Conservation (phyloP, 2,113 vertebrate genomes). For the Cryptotis parvus region DNA sequence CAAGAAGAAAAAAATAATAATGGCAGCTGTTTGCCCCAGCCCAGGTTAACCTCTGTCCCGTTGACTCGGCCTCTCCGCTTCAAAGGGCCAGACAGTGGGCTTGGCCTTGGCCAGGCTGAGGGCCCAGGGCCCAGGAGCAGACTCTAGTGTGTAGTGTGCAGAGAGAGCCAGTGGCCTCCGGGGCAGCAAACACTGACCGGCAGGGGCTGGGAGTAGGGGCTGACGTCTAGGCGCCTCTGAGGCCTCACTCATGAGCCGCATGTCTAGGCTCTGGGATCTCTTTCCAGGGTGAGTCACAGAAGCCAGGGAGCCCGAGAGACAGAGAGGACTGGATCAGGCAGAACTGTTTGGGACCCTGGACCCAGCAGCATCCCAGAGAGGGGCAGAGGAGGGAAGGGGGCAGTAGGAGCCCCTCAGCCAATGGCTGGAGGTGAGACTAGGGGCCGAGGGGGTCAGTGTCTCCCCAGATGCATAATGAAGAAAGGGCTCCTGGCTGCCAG, state of each 20-base stretch:
- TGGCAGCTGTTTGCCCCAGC: not conserved
- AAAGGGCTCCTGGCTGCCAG: not conserved
- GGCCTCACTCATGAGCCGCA: not conserved
- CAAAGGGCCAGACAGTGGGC: not conserved
- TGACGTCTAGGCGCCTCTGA: not conserved
- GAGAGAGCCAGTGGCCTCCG: too few relatives aligned
- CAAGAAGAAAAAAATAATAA: too few relatives aligned
- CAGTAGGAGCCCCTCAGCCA: not conserved
- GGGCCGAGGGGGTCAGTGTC: not conserved
- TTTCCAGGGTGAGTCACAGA: not conserved
- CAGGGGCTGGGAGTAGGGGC: accelerated
- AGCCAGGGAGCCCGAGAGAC: not conserved
- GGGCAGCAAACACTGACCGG: too few relatives aligned
- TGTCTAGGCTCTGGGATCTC: not conserved
- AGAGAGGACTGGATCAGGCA: not conserved
- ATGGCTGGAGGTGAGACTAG: not conserved
- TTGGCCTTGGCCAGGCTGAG: slow-evolving; percentile 16
- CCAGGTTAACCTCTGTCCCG: slow-evolving; percentile 15
- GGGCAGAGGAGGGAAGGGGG: not conserved
- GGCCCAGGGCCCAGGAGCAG: not conserved
- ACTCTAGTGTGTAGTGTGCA: not conserved
- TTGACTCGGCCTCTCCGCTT: not conserved
- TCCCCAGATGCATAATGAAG: not conserved
- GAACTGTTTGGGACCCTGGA: too few relatives aligned
- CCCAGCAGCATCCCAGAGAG: not conserved